phyloP scores from a whole-genome alignment of 2,888 invertebrate genomes.

The Schizaphis graminum region DNA sequence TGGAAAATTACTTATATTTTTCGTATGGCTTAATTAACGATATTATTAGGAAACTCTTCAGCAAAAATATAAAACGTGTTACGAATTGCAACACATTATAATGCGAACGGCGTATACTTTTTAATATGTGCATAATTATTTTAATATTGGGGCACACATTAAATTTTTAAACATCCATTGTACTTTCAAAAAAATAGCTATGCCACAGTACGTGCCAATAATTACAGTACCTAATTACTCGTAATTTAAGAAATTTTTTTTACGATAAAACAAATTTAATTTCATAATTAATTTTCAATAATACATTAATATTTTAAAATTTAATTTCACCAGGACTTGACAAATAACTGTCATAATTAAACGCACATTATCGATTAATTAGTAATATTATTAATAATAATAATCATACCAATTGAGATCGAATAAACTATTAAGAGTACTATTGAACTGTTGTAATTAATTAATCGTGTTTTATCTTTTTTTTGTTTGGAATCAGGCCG shows the following conservation, averaged over 20 bases:
- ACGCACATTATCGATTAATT: neutral
- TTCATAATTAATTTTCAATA: neutral
- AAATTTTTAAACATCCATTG: neutral
- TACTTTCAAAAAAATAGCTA: neutral
- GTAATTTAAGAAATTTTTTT: neutral
- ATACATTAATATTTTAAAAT: neutral
- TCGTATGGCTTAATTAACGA: neutral
- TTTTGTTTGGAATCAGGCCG: conserved; percentile 69
- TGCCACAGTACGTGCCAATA: neutral
- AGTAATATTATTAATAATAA: neutral
- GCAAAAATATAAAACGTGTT: neutral
- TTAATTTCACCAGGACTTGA: neutral
- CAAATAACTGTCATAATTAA: neutral
- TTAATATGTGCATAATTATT: neutral
- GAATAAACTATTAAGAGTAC: neutral
- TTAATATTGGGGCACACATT: neutral
- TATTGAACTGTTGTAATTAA: neutral
- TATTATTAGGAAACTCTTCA: neutral
- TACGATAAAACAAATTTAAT: neutral
- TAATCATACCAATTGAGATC: neutral
- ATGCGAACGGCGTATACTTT: neutral
- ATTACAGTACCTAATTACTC: neutral
- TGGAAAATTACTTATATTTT: conserved; percentile 22
- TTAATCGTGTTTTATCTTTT: neutral
- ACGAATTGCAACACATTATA: neutral